These are phyloP conservation scores for Pardalotus punctatus DNA, from an alignment of 2,113 vertebrate genomes.

Conservation along the genomic window DNA sequence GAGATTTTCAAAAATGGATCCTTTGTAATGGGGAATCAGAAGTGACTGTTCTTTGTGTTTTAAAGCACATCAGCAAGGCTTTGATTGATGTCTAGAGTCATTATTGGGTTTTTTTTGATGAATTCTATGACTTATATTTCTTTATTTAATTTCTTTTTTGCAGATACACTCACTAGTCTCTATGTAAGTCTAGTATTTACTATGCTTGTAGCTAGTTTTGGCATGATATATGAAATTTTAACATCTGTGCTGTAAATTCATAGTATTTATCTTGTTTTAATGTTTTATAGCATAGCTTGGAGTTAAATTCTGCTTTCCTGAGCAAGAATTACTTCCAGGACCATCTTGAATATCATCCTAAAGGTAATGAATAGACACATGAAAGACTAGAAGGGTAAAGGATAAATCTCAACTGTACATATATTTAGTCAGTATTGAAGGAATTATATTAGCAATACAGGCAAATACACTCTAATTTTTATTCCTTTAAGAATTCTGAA, in stretches of 20 bases:
- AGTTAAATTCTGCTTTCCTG: not conserved
- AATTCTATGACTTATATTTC: not conserved
- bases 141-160: not conserved
- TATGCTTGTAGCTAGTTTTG: not conserved
- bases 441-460: not conserved
- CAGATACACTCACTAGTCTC: not conserved
- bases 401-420: not conserved
- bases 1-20: not conserved
- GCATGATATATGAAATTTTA: not conserved
- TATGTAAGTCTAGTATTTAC: not conserved
- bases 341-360: not conserved
- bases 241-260: not conserved
- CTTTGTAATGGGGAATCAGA: not conserved
- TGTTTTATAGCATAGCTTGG: not conserved
- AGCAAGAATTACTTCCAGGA: not conserved
- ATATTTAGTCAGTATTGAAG: not conserved
- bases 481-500: not conserved
- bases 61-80: not conserved
- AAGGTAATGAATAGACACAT: not conserved
- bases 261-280: not conserved
- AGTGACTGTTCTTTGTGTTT: not conserved
- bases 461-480: not conserved
- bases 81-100: not conserved
- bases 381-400: not conserved
- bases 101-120: accelerated